Evolutionary conservation across 2,113 vertebrate genomes (phyloP).

Genomic region (Erinaceus europaeus): DNA sequence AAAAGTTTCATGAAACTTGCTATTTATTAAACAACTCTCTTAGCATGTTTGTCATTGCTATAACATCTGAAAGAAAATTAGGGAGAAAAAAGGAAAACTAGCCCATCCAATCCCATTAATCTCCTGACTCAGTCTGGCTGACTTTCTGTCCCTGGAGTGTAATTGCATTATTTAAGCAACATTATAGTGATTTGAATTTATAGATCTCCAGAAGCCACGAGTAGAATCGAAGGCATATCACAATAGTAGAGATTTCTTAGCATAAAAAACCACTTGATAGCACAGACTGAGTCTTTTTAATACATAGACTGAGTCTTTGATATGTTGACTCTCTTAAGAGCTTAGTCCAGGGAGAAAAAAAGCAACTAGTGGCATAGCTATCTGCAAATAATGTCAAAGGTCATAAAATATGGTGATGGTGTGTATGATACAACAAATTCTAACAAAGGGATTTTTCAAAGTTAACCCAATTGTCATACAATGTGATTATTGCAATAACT

Average conservation of each 20-base stretch:
- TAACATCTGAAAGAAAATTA: slow-evolving; percentile 23
- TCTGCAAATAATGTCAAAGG: too few relatives aligned
- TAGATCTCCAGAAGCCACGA: slow-evolving; percentile 31
- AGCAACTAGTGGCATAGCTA: too few relatives aligned
- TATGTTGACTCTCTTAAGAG: too few relatives aligned
- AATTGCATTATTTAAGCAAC: slow-evolving; percentile 45
- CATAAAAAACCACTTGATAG: not conserved
- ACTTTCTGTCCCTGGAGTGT: not conserved
- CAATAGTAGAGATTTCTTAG: not conserved
- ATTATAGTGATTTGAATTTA: slow-evolving; percentile 42
- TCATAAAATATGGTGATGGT: too few relatives aligned
- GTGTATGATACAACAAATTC: too few relatives aligned
- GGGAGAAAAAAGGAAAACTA: not conserved
- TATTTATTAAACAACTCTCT: slow-evolving; percentile 6
- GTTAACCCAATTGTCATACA: too few relatives aligned
- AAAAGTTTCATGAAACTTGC: slow-evolving; percentile 20
- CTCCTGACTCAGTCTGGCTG: slow-evolving; percentile 16
- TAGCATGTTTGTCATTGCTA: not conserved
- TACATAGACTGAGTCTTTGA: too few relatives aligned
- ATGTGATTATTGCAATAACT: too few relatives aligned
- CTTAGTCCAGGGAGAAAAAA: too few relatives aligned
- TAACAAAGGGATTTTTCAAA: too few relatives aligned
- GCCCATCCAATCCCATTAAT: slow-evolving; percentile 2
- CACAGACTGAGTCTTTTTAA: too few relatives aligned
- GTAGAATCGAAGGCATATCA: slow-evolving; percentile 26